A percentile compares a stretch with the other conserved stretches of the same genome.
phyloP scores from a whole-genome alignment of 1,140 invertebrate genomes.

The Formica exsecta region DNA sequence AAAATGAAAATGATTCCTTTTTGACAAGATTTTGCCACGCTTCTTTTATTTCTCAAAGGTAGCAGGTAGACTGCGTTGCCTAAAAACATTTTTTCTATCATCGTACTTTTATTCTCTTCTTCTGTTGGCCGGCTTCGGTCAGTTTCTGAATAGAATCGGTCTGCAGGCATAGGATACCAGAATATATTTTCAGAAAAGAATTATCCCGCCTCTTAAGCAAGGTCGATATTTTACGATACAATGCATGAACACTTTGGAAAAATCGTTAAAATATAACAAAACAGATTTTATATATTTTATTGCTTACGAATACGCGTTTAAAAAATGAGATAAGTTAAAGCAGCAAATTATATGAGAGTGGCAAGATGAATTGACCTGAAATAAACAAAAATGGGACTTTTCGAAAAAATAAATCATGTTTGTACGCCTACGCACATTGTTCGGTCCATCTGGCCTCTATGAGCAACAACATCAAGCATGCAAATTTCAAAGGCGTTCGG shows the following conservation, averaged over 20 bases:
- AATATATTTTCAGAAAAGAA: constrained; percentile 16
- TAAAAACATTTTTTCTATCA: neutral
- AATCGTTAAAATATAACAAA: neutral
- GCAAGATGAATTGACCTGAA: no score
- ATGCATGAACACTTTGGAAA: no score
- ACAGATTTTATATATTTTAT: neutral
- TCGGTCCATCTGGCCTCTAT: neutral
- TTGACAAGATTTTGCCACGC: neutral
- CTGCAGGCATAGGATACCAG: neutral
- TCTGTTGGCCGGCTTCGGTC: neutral
- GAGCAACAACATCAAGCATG: constrained; percentile 19
- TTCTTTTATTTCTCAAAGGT: constrained; percentile 17
- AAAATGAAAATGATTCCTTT: constrained; percentile 41
- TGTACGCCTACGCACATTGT: constrained; percentile 4
- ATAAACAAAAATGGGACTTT: neutral
- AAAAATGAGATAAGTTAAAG: neutral
- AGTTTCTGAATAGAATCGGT: neutral
- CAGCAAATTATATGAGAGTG: no score
- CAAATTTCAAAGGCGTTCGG: constrained; percentile 32
- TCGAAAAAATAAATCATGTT: neutral
- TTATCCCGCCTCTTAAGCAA: neutral
- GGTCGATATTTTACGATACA: neutral
- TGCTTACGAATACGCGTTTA: neutral
- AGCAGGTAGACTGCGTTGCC: constrained; percentile 10
- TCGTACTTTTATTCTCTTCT: neutral